Evolutionary conservation across 1,140 invertebrate genomes (phyloP).

Genomic region (Calephelis virginiensis): DNA sequence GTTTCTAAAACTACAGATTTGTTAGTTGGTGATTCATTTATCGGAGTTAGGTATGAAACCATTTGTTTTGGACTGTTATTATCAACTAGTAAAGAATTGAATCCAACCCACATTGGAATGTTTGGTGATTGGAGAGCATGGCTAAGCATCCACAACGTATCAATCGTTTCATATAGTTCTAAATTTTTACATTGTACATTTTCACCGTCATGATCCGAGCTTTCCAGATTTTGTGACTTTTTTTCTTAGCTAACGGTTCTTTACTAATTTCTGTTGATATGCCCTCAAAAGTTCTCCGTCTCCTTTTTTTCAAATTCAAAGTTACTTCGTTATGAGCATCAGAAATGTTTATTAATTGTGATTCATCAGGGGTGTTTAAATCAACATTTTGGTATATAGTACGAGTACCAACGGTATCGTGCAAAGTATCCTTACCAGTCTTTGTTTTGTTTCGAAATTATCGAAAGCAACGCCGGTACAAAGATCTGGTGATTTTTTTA

Average conservation of each 20-base stretch:
- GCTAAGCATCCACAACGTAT: conserved; percentile 33
- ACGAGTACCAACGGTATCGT: conserved; percentile 72
- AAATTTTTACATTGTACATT: neutral
- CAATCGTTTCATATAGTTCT: conserved; percentile 33
- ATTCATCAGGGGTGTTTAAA: conserved; percentile 21
- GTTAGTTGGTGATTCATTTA: conserved; percentile 56
- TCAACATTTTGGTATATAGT: conserved; percentile 57
- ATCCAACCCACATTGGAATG: conserved; percentile 49
- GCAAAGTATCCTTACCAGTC: conserved; percentile 64
- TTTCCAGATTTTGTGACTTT: neutral
- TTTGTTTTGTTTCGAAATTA: conserved; percentile 72
- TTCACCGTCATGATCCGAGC: conserved; percentile 26
- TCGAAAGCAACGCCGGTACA: conserved; percentile 63
- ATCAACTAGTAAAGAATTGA: conserved; percentile 35
- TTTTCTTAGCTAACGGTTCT: conserved; percentile 33
- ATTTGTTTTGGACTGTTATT: conserved; percentile 36
- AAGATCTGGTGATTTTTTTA: conserved; percentile 21
- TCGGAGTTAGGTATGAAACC: conserved; percentile 53
- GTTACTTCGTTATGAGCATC: neutral
- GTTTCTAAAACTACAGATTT: conserved; percentile 52
- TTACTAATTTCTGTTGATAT: conserved; percentile 20
- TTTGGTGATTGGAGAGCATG: conserved; percentile 33
- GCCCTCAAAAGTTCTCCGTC: conserved; percentile 29
- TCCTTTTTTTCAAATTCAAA: conserved; percentile 21
- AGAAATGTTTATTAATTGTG: conserved; percentile 13